These are phyloP conservation scores for Eptatretus atami DNA, from an alignment of 2,797 vertebrate genomes.

Conservation along the genomic window DNA sequence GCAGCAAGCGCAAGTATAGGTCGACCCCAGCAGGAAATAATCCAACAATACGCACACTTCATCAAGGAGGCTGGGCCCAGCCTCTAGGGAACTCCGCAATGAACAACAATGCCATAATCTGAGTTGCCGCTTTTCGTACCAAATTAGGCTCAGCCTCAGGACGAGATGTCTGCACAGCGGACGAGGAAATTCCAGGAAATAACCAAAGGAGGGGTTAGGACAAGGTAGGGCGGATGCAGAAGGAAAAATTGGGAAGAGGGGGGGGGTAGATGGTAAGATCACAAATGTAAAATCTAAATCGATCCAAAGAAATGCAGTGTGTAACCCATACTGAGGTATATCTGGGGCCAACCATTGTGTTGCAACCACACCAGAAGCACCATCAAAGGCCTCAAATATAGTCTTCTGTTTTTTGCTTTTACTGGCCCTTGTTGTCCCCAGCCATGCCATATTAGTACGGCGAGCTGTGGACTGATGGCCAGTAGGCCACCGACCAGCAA, in stretches of 20 bases:
- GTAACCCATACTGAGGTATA: too few species aligned
- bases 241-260: background rate
- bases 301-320: too few species aligned
- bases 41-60: conserved; percentile 64
- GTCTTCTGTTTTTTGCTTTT: too few species aligned
- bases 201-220: background rate
- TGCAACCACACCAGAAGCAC: too few species aligned
- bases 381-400: too few species aligned
- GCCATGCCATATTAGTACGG: too few species aligned
- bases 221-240: background rate
- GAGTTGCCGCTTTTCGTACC: conserved; percentile 79
- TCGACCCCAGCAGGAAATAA: conserved; percentile 63
- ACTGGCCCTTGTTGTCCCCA: too few species aligned
- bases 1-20: conserved; percentile 65
- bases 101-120: conserved; percentile 73
- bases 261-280: too few species aligned
- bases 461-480: too few species aligned
- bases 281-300: too few species aligned
- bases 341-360: too few species aligned
- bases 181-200: background rate
- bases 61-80: conserved; percentile 95
- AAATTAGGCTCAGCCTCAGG: conserved; percentile 63
- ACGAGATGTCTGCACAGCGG: conserved; percentile 33
- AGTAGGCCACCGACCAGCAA: too few species aligned
- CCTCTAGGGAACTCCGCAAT: conserved; percentile 63